Base-by-base conservation (phyloP, 2,113 vertebrate genomes). In the Callionymus lyra region DNA sequence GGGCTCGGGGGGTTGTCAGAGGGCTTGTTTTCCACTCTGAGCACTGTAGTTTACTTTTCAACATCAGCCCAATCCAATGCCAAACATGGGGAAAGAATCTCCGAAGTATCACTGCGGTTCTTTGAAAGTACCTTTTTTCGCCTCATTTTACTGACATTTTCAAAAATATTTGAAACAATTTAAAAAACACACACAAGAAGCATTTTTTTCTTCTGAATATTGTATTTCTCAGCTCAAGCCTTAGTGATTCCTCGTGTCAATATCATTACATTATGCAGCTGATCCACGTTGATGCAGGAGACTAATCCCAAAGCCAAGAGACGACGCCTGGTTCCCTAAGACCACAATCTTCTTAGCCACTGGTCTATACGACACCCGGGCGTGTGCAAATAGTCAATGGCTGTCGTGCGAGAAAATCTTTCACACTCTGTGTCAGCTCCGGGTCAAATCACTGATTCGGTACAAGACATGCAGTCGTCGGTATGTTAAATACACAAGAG, bases 1-100 rank as follows among this genome's bases (percentile, higher is more conserved):
- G 65, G 54, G 71, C 62, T 72, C 34, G 33, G 17, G 51, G 54
- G 65, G 55, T 77, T 79, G 72, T 79, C 76, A 83, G 41, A 53
- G 72, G 60, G 51, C 72, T 71, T 69, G 70, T 79, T 81, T 77
- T 78, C 54, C 44, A 72, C 47, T 65, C 70, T 72, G 65, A 79
- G 57, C 50, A 64, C 40, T 62, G 36, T 32, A 44, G 62, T 83
- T 76, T 76, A 75, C 65, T 76, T 79, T 82, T 65, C 31, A 56
- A 73, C 60, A 79, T 79, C 74, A 79, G 59, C 31, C 15, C 57
- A 55, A 56, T 64, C 61, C 56, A 65, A 64, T 41, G 40, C 16
- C 41, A 41, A 41, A 2, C 35, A 56, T 2, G 31, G 8, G 21
- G 21, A 27, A 27, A 27, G 21, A 8, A 4, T 27, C 21, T 27